Evolutionary conservation across 2,888 invertebrate species (phyloP).

Genomic region (Diplolepis rosae): DNA sequence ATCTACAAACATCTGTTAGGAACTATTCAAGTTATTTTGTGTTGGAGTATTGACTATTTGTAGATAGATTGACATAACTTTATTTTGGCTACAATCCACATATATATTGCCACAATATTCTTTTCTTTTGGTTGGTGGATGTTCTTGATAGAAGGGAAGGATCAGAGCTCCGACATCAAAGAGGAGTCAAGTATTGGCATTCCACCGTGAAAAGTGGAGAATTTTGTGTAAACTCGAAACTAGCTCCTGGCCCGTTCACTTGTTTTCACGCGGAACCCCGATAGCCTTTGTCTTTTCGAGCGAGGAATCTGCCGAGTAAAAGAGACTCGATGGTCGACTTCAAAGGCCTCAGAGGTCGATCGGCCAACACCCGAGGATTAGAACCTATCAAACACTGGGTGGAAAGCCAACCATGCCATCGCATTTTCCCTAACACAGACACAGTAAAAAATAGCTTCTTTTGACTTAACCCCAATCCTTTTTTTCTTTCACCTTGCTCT

Average conservation of each 20-base stretch:
- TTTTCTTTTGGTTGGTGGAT: neutral
- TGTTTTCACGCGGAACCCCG: slow-evolving; percentile 33
- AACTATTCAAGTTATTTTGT: too few species aligned
- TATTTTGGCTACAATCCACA: neutral
- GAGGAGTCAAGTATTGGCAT: slow-evolving; percentile 25
- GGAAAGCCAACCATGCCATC: slow-evolving; percentile 41
- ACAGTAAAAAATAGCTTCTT: neutral
- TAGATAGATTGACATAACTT: neutral
- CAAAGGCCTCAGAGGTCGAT: slow-evolving; percentile 59
- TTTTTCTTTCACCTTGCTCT: neutral
- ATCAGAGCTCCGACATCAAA: slow-evolving; percentile 20
- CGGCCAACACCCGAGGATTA: slow-evolving; percentile 60
- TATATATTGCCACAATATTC: neutral
- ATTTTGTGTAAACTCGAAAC: slow-evolving; percentile 25
- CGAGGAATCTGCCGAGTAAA: slow-evolving; percentile 42
- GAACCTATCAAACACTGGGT: slow-evolving; percentile 55
- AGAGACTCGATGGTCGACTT: slow-evolving; percentile 50
- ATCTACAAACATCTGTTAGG: too few species aligned
- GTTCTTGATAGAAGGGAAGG: neutral
- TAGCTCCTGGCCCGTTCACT: neutral
- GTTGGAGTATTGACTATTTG: too few species aligned
- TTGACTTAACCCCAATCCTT: neutral
- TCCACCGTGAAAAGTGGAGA: slow-evolving; percentile 19
- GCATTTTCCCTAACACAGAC: slow-evolving; percentile 19
- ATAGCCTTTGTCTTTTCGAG: slow-evolving; percentile 45